A percentile compares a stretch with the other conserved stretches of the same genome.
Evolutionary conservation across 2,797 vertebrate species (phyloP).

Genomic region (Valencia hispanica): DNA sequence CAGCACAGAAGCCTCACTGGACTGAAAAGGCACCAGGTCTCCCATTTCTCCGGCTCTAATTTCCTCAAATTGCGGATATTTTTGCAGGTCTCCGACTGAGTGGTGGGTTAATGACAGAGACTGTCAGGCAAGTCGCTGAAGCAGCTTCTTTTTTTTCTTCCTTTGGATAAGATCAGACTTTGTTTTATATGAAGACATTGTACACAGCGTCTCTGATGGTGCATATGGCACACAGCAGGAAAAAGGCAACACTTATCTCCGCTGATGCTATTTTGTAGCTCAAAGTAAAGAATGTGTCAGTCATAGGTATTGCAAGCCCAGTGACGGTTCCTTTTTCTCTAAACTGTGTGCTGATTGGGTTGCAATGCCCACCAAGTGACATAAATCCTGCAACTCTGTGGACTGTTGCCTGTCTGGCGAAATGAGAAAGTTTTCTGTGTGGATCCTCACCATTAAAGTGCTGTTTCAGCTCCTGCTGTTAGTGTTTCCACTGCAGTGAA

Average conservation of each 20-base stretch:
- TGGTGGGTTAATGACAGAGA: constrained; percentile 63
- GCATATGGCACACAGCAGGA: neutral
- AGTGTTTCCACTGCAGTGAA: constrained; percentile 33
- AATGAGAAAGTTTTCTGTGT: constrained; percentile 27
- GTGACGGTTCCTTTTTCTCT: neutral
- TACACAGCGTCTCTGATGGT: constrained; percentile 11
- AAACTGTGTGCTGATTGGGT: constrained; percentile 17
- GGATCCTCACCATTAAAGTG: constrained; percentile 30
- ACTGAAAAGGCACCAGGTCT: constrained; percentile 66
- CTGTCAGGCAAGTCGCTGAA: constrained; percentile 57
- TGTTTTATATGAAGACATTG: constrained; percentile 27
- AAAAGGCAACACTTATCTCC: neutral
- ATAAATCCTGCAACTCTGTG: constrained; percentile 9
- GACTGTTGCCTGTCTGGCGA: constrained; percentile 7
- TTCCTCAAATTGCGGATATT: constrained; percentile 71
- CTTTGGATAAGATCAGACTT: constrained; percentile 42
- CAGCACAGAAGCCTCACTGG: constrained; percentile 70
- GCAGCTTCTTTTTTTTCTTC: constrained; percentile 53
- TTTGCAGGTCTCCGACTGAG: constrained; percentile 60
- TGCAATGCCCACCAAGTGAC: constrained; percentile 28
- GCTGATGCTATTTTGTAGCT: constrained; percentile 13
- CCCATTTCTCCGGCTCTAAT: constrained; percentile 72
- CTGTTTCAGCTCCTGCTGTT: constrained; percentile 26
- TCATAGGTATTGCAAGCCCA: constrained; percentile 6
- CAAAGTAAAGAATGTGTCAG: constrained; percentile 25